Evolutionary conservation across 2,113 vertebrate genomes (phyloP).

Genomic region (Myotis yumanensis): DNA sequence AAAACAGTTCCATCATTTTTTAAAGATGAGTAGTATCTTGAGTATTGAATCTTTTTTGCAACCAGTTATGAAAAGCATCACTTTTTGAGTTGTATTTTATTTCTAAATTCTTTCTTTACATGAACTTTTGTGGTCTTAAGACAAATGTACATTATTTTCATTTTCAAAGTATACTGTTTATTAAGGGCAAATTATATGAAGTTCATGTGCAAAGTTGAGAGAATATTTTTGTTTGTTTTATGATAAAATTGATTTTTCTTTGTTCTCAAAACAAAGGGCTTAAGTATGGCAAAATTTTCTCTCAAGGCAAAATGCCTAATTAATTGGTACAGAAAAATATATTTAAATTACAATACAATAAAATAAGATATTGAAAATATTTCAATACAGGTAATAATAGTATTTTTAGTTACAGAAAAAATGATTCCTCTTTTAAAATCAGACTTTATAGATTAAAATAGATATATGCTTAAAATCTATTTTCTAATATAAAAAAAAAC

Average conservation of each 20-base stretch:
- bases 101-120: background rate
- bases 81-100: conserved; percentile 23
- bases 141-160: conserved; percentile 6
- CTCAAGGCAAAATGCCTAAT: conserved; percentile 48
- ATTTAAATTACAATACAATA: conserved; percentile 28
- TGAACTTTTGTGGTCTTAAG: background rate
- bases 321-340: conserved; percentile 4
- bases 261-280: conserved; percentile 35
- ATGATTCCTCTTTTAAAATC: conserved; percentile 38
- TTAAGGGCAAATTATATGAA: conserved; percentile 52
- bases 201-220: background rate
- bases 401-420: conserved; percentile 52
- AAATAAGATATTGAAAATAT: conserved; percentile 36
- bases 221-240: conserved; percentile 20
- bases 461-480: background rate
- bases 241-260: background rate
- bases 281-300: conserved; percentile 34
- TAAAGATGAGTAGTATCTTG: background rate
- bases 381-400: background rate
- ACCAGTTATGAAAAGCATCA: background rate
- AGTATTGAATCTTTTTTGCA: background rate
- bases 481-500: background rate
- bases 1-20: background rate
- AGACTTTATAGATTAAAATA: conserved; percentile 54
- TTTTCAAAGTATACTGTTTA: conserved; percentile 45